A percentile compares a stretch with the other conserved stretches of the same genome.
Evolutionary conservation across 2,113 vertebrate species (phyloP).

Genomic region (Nesoenas mayeri): DNA sequence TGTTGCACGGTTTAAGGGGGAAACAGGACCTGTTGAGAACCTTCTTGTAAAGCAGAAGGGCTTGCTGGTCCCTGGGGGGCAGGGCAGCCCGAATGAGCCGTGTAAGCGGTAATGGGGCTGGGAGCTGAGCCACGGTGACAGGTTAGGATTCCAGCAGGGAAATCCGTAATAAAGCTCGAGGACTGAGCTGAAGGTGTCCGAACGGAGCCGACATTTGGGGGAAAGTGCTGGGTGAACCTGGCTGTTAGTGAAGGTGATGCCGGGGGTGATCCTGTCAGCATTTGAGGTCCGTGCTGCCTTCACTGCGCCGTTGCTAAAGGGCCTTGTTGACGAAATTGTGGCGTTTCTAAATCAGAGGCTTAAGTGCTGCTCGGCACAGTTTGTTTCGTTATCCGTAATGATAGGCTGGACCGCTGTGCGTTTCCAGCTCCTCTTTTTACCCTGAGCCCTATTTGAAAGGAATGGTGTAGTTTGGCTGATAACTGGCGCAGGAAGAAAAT

Average conservation of each 20-base stretch:
- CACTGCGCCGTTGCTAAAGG: not conserved
- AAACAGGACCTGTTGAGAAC: not conserved
- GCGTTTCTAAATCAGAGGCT: not conserved
- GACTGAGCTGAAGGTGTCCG: not conserved
- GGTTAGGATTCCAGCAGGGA: not conserved
- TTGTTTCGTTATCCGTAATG: not conserved
- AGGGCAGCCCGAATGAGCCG: not conserved
- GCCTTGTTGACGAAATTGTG: not conserved
- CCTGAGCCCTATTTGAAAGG: conserved; percentile 8
- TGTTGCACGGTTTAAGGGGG: not conserved
- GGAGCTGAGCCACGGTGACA: not conserved
- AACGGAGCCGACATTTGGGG: not conserved
- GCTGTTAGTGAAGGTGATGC: not conserved
- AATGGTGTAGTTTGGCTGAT: not conserved
- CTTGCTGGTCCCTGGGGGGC: not conserved
- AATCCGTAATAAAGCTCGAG: not conserved
- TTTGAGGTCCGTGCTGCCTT: not conserved
- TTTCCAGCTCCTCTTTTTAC: not conserved
- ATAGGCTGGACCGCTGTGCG: not conserved
- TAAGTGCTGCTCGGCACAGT: not conserved
- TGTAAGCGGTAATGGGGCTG: not conserved
- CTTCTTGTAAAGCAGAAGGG: not conserved
- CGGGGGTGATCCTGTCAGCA: not conserved
- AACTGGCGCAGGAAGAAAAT: conserved; percentile 6
- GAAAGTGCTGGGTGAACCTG: not conserved